phyloP scores from a whole-genome alignment of 2,797 vertebrate species.

The Enteromius afrohamiltoni region DNA sequence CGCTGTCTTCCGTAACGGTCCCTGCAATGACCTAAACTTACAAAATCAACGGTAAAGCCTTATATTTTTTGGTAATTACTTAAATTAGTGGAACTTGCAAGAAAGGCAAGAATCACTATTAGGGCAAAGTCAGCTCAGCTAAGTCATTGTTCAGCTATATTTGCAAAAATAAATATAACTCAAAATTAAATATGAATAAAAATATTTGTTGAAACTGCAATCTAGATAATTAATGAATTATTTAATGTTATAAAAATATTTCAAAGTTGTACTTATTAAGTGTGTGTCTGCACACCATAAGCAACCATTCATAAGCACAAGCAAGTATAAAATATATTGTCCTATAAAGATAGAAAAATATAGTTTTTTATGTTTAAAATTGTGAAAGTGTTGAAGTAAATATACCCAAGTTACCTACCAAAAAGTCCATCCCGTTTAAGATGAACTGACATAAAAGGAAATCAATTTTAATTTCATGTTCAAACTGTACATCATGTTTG shows the following conservation, averaged over 20 bases:
- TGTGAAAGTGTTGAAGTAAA: not conserved
- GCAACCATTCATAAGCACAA: not conserved
- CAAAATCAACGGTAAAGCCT: not conserved
- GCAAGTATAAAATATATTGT: not conserved
- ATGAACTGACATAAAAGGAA: not conserved
- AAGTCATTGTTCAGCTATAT: not conserved
- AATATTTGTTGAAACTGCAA: not conserved
- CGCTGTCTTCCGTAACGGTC: not conserved
- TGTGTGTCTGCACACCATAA: not conserved
- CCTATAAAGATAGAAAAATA: not conserved
- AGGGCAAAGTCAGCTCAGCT: not conserved
- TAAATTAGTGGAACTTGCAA: not conserved
- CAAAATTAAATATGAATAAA: not conserved
- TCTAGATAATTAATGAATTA: not conserved
- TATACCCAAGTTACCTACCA: not conserved
- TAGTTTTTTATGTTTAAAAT: not conserved
- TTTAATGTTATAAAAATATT: not conserved
- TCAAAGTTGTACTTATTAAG: not conserved
- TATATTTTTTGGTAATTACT: not conserved
- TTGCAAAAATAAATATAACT: not conserved
- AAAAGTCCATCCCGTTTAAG: not conserved
- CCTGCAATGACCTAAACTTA: conserved; percentile 10
- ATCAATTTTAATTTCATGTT: not conserved
- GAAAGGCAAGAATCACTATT: not conserved
- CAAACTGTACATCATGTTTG: not conserved